These are phyloP conservation scores for Chrysolina oricalcia DNA, from an alignment of 2,888 invertebrate genomes.

Conservation along the genomic window DNA sequence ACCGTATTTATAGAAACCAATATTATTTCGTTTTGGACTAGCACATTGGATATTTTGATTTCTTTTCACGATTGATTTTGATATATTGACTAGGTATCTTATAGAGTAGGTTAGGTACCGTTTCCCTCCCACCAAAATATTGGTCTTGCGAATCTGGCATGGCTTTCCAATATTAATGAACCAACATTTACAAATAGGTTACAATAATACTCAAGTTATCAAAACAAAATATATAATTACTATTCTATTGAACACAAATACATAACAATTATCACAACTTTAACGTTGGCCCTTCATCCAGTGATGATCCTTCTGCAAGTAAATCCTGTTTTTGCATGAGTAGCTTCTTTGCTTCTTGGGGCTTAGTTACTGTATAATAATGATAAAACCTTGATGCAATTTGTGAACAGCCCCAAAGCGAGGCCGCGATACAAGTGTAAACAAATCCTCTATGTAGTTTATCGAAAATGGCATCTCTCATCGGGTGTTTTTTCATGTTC, in stretches of 20 bases:
- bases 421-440: slow-evolving; percentile 74
- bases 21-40: not conserved
- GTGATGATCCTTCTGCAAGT: slow-evolving; percentile 72
- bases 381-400: slow-evolving; percentile 72
- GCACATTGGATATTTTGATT: not conserved
- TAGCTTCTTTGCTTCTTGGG: slow-evolving; percentile 68
- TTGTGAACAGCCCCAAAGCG: slow-evolving; percentile 72
- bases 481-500: slow-evolving; percentile 68
- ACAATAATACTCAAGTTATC: slow-evolving; percentile 2
- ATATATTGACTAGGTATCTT: too few relatives aligned
- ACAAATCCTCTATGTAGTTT: slow-evolving; percentile 75
- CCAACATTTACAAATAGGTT: too few relatives aligned
- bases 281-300: slow-evolving; percentile 67
- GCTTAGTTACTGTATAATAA: slow-evolving; percentile 73
- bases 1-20: not conserved
- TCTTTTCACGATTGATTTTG: not conserved
- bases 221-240: slow-evolving; percentile 29
- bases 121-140: not conserved
- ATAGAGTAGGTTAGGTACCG: too few relatives aligned
- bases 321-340: slow-evolving; percentile 70
- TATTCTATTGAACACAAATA: slow-evolving; percentile 31
- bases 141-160: not conserved
- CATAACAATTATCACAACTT: slow-evolving; percentile 32
- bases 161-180: too few relatives aligned
- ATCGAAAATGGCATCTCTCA: slow-evolving; percentile 69